A percentile compares a stretch with the other conserved stretches of the same genome.
These are phyloP conservation scores for Diadema setosum DNA, from an alignment of 35 echinoderm and acorn worm species.

Conservation along the genomic window DNA sequence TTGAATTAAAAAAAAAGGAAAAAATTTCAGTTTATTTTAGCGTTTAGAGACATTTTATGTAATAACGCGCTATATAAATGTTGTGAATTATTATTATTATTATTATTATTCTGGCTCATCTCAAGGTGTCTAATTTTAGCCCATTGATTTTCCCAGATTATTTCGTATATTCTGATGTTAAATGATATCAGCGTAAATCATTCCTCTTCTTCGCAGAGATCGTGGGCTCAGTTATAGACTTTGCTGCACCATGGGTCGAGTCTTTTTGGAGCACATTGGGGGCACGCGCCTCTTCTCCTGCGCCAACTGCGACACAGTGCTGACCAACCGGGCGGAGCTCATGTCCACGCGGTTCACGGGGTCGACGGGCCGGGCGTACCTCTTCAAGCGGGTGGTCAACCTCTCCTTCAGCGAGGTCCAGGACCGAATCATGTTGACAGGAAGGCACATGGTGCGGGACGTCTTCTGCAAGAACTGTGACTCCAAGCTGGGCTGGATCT, in stretches of 20 bases:
- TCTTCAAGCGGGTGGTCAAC: slow-evolving; percentile 91
- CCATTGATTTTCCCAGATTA: no score
- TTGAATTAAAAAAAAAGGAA: no score
- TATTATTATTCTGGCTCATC: no score
- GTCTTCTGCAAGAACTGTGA: slow-evolving; percentile 98
- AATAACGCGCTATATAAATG: no score
- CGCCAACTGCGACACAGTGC: slow-evolving; percentile 91
- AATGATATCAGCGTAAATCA: no score
- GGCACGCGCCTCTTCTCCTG: slow-evolving; percentile 90
- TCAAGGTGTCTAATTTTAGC: no score
- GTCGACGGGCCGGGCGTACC: slow-evolving; percentile 87
- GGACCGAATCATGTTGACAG: slow-evolving; percentile 93
- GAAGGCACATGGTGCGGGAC: slow-evolving; percentile 95
- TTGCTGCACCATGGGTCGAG: slow-evolving; percentile 81
- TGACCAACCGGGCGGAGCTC: slow-evolving; percentile 89
- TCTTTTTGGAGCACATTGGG: slow-evolving; percentile 92
- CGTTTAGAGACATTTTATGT: no score
- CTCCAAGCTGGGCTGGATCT: slow-evolving; percentile 95
- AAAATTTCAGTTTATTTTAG: no score
- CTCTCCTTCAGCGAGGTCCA: slow-evolving; percentile 89
- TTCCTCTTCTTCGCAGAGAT: no score
- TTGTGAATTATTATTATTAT: no score
- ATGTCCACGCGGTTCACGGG: slow-evolving; percentile 95
- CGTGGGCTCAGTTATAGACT: no score
- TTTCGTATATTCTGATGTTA: no score